These are phyloP conservation scores for Esox lucius DNA, from an alignment of 2,797 vertebrate genomes.

Conservation along the genomic window DNA sequence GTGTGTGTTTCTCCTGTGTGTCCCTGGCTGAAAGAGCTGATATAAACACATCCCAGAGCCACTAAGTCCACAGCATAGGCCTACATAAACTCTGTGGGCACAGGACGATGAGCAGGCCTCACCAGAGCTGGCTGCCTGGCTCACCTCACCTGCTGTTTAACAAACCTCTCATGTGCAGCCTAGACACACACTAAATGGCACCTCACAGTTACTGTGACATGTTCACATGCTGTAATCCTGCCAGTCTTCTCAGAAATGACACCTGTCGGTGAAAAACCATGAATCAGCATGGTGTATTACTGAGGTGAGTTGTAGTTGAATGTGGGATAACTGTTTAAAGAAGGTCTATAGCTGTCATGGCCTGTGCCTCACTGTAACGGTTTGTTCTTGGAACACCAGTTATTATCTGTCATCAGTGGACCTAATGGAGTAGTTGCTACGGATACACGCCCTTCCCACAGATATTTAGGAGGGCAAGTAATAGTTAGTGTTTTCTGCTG, in stretches of 20 bases:
- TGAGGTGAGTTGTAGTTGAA: constrained; percentile 5
- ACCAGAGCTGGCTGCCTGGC: constrained; percentile 28
- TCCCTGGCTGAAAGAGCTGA: constrained; percentile 18
- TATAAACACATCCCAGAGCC: constrained; percentile 43
- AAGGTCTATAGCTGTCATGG: constrained; percentile 11
- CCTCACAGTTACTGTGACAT: constrained; percentile 18
- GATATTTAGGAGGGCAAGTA: constrained; percentile 29
- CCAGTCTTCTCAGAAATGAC: constrained; percentile 46
- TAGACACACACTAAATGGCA: constrained; percentile 26
- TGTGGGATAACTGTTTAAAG: constrained; percentile 14
- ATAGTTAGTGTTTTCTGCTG: constrained; percentile 40
- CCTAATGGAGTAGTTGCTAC: constrained; percentile 41
- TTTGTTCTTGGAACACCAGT: constrained; percentile 6
- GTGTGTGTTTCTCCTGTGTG: not conserved
- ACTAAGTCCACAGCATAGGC: constrained; percentile 37
- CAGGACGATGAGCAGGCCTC: constrained; percentile 44
- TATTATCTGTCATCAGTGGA: constrained; percentile 52
- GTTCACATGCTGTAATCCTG: constrained; percentile 32
- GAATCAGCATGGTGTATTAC: constrained; percentile 32
- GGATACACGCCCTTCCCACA: constrained; percentile 31
- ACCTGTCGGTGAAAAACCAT: constrained; percentile 26
- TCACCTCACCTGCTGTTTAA: constrained; percentile 50
- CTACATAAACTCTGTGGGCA: constrained; percentile 47
- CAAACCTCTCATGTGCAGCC: constrained; percentile 54
- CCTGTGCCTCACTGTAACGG: not conserved